Base-by-base conservation (phyloP, 2,113 vertebrate species). In the Vicugna pacos region DNA sequence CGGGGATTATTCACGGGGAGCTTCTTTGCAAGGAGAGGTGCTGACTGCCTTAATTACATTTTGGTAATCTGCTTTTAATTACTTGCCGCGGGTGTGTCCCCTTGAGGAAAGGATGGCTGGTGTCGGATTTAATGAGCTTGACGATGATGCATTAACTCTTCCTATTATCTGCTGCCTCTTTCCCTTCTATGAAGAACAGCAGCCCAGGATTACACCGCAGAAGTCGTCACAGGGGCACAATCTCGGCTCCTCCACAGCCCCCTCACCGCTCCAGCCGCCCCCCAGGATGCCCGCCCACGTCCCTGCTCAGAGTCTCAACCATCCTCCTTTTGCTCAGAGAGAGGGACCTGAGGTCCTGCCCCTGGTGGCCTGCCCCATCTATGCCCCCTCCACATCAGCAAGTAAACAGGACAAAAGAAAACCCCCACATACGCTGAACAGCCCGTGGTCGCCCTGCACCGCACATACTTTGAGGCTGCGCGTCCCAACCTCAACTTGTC, bases 11-110 rank as follows among this genome's bases (percentile, higher is more conserved):
- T 48, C 35, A 16, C 32, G 0, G 80, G 0, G 13, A 20, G 11
- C 62, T 42, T 54, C 52, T 64, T 19, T 19, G 24, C 0, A 0
- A 6, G 64, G 42, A 72, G 96, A 46, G 69, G 75, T 10, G 1
- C 69, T 1, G 6, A 30, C 54, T 48, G 76, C 5, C 82, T 75
- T 76, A 76, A 86, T 82, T 75, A 89, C 93, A 30, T 30, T 62
- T 48, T 22, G 69, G 85, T 79, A 52, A 94, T 89, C 96, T 95
- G 82, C 95, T 94, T 86, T 84, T 80, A 94, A 81, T 90, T 73
- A 75, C 93, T 35, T n/a, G 85, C 58, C 26, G 58, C 95, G 85
- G 22, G 0, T 32, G 72, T 20, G 6, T 60, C 56, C 65, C 75
- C 93, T 28, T 4, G 75, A 79, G 89, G 38, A 16, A 5, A n/a